Percentiles rank a stretch among this genome's conserved stretches.
These are phyloP conservation scores for Scaptodrosophila latifasciaeformis DNA, from an alignment of 2,888 invertebrate genomes.

Conservation along the genomic window DNA sequence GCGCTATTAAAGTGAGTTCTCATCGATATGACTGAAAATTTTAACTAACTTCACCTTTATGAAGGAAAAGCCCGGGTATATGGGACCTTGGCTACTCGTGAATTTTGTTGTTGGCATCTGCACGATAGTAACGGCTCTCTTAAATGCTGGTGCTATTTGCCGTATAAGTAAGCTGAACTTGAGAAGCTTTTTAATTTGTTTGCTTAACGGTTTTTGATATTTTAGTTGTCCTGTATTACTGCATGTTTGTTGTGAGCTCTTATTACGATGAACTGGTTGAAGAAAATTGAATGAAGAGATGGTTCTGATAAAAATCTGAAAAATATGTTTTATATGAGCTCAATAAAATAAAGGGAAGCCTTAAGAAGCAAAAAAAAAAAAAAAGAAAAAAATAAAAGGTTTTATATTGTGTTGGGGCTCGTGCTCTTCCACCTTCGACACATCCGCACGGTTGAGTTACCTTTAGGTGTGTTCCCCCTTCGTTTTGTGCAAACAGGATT, in stretches of 20 bases:
- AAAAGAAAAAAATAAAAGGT: too few species aligned
- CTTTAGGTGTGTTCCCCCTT: not conserved
- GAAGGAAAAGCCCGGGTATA: constrained; percentile 4
- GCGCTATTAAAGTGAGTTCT: constrained; percentile 25
- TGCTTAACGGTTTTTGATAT: not conserved
- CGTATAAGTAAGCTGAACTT: constrained; percentile 16
- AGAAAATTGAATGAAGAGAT: not conserved
- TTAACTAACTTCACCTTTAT: not conserved
- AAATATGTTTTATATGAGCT: too few species aligned
- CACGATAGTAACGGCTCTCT: constrained; percentile 25
- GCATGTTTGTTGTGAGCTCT: constrained; percentile 28
- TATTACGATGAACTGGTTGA: constrained; percentile 20
- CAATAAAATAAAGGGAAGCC: too few species aligned
- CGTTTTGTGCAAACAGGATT: constrained; percentile 46
- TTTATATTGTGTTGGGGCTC: too few species aligned
- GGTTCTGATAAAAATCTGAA: too few species aligned
- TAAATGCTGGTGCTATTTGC: constrained; percentile 2
- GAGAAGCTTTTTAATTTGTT: not conserved
- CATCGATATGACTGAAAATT: not conserved
- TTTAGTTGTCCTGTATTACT: constrained; percentile 14
- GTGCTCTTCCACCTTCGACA: too few species aligned
- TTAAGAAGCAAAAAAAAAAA: too few species aligned
- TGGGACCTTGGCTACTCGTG: constrained; percentile 30
- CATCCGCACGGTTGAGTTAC: too few species aligned
- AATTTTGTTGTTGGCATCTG: constrained; percentile 24